A percentile compares a stretch with the other conserved stretches of the same genome.
Conservation (phyloP, 1,140 invertebrate genomes). For the Drosophila sp. region DNA sequence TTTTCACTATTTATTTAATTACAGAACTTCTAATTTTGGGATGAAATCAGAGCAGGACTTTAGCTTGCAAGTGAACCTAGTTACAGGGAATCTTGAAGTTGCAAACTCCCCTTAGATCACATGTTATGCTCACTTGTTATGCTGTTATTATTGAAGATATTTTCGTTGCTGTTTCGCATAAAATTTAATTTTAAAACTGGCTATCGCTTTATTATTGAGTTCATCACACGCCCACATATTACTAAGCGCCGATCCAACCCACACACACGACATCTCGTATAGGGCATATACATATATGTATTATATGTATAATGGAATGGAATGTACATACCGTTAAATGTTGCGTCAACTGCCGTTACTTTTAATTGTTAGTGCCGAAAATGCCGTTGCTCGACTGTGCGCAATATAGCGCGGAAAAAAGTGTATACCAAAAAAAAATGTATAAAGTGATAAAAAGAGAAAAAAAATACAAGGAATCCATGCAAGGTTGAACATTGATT, state of each 20-base stretch:
- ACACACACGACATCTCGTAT: neutral
- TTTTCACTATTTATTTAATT: too few relatives aligned
- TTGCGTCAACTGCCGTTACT: slow-evolving; percentile 59
- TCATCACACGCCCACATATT: slow-evolving; percentile 35
- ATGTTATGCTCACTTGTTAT: neutral
- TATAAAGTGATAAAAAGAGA: neutral
- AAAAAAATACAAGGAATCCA: slow-evolving; percentile 6
- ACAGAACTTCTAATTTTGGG: too few relatives aligned
- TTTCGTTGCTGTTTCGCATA: slow-evolving; percentile 22
- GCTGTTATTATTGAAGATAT: neutral
- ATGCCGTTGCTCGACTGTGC: slow-evolving; percentile 50
- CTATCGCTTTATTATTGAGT: slow-evolving; percentile 66
- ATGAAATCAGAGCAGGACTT: too few relatives aligned
- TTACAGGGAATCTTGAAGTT: neutral
- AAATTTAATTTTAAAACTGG: slow-evolving; percentile 73
- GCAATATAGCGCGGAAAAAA: slow-evolving; percentile 2
- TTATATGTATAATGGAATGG: too few relatives aligned
- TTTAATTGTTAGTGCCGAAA: slow-evolving; percentile 77
- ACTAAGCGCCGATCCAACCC: neutral
- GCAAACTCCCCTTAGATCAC: neutral
- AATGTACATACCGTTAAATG: slow-evolving; percentile 59
- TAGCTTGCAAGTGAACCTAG: too few relatives aligned
- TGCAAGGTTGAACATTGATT: slow-evolving; percentile 48
- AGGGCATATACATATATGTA: neutral
- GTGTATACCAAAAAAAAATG: slow-evolving; percentile 16